Evolutionary conservation across 2,113 vertebrate species (phyloP).

Genomic region (Pogonocichla stellata): DNA sequence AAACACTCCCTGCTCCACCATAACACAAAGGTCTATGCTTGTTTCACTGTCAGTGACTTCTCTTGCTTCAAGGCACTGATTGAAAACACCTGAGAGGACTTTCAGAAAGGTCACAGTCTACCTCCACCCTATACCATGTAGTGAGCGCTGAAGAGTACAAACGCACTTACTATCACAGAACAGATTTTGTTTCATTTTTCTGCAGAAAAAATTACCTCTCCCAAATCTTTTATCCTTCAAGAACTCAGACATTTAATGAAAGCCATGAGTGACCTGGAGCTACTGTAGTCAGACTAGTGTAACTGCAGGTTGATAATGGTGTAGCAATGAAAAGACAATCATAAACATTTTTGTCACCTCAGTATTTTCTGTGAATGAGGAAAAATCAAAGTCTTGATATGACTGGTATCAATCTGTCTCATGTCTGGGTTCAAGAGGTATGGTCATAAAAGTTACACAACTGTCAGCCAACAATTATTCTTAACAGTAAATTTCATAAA

Average conservation of each 20-base stretch:
- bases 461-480: background rate
- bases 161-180: background rate
- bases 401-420: background rate
- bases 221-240: background rate
- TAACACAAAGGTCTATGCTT: background rate
- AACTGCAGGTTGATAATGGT: background rate
- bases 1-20: background rate
- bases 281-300: background rate
- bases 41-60: background rate
- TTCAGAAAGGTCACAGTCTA: background rate
- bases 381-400: background rate
- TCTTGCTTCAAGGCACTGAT: background rate
- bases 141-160: background rate
- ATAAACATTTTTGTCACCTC: constrained; percentile 3
- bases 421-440: background rate
- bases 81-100: background rate
- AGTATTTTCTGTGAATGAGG: background rate
- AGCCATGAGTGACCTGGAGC: background rate
- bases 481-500: background rate
- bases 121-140: background rate
- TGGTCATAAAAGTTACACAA: background rate
- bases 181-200: background rate
- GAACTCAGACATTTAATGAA: background rate
- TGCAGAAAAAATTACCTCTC: background rate
- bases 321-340: background rate